A percentile compares a stretch with the other conserved stretches of the same genome.
Evolutionary conservation across 2,113 vertebrate species (phyloP).

Genomic region (Coptodon bakossiorum): DNA sequence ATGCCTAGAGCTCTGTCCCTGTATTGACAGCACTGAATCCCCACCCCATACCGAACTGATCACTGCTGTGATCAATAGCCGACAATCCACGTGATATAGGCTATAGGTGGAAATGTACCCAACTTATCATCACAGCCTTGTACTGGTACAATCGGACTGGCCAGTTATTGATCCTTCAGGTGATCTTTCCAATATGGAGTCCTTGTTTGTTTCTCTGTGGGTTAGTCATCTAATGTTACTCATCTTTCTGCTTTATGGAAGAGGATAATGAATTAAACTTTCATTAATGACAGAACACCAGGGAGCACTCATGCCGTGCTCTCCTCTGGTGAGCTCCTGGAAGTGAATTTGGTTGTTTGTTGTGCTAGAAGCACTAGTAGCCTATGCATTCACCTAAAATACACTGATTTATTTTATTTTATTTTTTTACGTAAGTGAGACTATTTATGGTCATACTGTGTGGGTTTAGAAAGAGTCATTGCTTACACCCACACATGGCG

Average conservation of each 20-base stretch:
- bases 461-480: constrained; percentile 51
- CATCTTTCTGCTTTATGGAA: constrained; percentile 23
- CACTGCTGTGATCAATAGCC: constrained; percentile 49
- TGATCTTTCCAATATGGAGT: constrained; percentile 27
- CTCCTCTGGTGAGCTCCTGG: not conserved
- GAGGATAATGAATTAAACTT: constrained; percentile 43
- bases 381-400: not conserved
- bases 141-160: not conserved
- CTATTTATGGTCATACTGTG: constrained; percentile 55
- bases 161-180: constrained; percentile 23
- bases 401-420: not conserved
- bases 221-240: constrained; percentile 8
- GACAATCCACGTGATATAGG: constrained; percentile 33
- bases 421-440: constrained; percentile 27
- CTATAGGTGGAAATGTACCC: constrained; percentile 18
- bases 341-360: not conserved
- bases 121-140: not conserved
- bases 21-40: constrained; percentile 18
- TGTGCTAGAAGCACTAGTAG: not conserved
- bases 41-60: constrained; percentile 1
- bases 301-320: constrained; percentile 24
- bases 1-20: not conserved
- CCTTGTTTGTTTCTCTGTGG: not conserved
- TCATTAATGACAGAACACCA: constrained; percentile 43
- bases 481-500: constrained; percentile 43